phyloP scores from a whole-genome alignment of 2,888 invertebrate genomes.

The Tillus elongatus region DNA sequence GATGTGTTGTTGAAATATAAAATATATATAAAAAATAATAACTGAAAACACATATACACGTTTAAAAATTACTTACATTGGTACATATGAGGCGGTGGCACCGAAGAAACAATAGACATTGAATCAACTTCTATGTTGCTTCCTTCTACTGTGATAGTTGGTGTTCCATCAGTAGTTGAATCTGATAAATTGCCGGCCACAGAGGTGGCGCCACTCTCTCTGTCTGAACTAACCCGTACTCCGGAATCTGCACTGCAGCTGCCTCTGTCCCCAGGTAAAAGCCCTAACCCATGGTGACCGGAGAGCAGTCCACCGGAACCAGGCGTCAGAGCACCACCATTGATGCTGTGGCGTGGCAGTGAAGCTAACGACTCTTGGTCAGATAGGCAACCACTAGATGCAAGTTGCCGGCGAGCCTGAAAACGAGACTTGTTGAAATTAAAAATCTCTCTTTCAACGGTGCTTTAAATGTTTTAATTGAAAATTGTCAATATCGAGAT shows the following conservation, averaged over 20 bases:
- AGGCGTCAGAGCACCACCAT: conserved; percentile 57
- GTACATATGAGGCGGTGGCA: conserved; percentile 58
- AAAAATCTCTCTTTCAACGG: too few relatives aligned
- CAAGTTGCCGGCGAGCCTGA: conserved; percentile 65
- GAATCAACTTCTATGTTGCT: conserved; percentile 63
- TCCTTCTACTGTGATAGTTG: conserved; percentile 49
- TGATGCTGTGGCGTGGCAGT: conserved; percentile 49
- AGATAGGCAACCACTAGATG: conserved; percentile 68
- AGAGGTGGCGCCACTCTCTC: conserved; percentile 70
- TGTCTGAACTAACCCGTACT: conserved; percentile 73
- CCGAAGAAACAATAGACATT: conserved; percentile 60
- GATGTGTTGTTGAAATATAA: too few relatives aligned
- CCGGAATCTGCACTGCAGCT: conserved; percentile 84
- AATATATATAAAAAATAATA: too few relatives aligned
- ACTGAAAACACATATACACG: too few relatives aligned
- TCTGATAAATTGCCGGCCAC: conserved; percentile 75
- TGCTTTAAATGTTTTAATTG: too few relatives aligned
- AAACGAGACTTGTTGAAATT: too few relatives aligned
- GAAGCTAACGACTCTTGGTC: conserved; percentile 73
- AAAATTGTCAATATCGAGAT: too few relatives aligned
- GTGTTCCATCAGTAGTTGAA: conserved; percentile 66
- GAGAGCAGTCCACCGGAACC: conserved; percentile 46
- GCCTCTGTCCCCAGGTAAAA: conserved; percentile 58
- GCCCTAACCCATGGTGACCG: conserved; percentile 44
- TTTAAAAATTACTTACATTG: conserved; percentile 63